Percentiles rank a stretch among this genome's conserved stretches.
Evolutionary conservation across 2,888 invertebrate species (phyloP).

Genomic region (Coenonympha glycerion): DNA sequence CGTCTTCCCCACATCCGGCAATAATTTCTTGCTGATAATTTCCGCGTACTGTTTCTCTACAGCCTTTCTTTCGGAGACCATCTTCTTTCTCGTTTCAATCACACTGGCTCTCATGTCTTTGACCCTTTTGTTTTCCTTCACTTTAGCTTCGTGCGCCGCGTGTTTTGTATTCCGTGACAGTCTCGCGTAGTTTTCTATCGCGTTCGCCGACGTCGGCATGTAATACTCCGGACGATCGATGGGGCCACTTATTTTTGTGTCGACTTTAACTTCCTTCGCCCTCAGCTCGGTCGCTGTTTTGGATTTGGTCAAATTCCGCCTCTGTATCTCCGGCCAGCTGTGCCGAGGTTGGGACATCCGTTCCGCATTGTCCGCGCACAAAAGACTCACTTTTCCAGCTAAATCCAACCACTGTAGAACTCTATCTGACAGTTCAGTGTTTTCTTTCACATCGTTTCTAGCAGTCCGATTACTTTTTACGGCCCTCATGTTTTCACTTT

Average conservation of each 20-base stretch:
- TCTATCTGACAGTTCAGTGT: slow-evolving; percentile 77
- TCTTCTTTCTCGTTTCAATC: slow-evolving; percentile 57
- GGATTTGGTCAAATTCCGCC: slow-evolving; percentile 51
- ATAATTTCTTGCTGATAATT: slow-evolving; percentile 59
- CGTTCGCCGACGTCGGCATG: slow-evolving; percentile 64
- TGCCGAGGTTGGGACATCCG: slow-evolving; percentile 61
- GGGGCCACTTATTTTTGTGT: slow-evolving; percentile 49
- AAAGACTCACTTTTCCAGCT: slow-evolving; percentile 76
- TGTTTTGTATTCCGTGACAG: slow-evolving; percentile 64
- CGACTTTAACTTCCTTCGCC: slow-evolving; percentile 46
- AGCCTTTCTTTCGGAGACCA: slow-evolving; percentile 53
- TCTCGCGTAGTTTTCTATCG: slow-evolving; percentile 71
- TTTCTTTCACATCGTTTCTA: slow-evolving; percentile 50
- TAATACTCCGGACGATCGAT: slow-evolving; percentile 68
- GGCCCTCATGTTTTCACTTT: slow-evolving; percentile 49
- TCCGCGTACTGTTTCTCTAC: slow-evolving; percentile 66
- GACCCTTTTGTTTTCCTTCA: slow-evolving; percentile 52
- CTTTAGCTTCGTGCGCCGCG: slow-evolving; percentile 53
- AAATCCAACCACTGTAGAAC: slow-evolving; percentile 88
- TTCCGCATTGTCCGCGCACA: slow-evolving; percentile 53
- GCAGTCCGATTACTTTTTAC: slow-evolving; percentile 56
- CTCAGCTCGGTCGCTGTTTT: slow-evolving; percentile 57
- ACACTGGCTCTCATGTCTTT: slow-evolving; percentile 51
- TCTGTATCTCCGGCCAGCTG: slow-evolving; percentile 65
- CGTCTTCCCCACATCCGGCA: slow-evolving; percentile 56